phyloP scores from a whole-genome alignment of 2,888 invertebrate genomes.

The Phortica magna region DNA sequence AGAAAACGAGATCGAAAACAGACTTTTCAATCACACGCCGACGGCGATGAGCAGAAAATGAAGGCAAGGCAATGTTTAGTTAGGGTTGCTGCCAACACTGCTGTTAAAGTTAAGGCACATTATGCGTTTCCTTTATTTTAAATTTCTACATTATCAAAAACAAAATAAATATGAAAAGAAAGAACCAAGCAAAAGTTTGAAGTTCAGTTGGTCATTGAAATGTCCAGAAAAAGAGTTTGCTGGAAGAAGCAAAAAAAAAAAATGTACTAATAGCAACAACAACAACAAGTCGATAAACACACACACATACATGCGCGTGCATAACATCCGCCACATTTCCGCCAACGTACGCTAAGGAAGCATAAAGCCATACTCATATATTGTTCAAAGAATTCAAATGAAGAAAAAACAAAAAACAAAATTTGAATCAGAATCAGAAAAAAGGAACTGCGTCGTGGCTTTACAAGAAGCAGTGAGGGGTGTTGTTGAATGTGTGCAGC shows the following conservation, averaged over 20 bases:
- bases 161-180: conserved; percentile 5
- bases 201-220: conserved; percentile 73
- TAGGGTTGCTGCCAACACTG: conserved; percentile 42
- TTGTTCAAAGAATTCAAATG: conserved; percentile 58
- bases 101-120: neutral
- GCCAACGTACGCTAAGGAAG: conserved; percentile 51
- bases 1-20: conserved; percentile 56
- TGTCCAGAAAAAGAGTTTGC: conserved; percentile 36
- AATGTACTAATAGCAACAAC: neutral
- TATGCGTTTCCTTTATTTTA: conserved; percentile 29
- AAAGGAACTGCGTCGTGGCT: neutral
- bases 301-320: neutral
- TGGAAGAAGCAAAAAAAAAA: conserved; percentile 12
- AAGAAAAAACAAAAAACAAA: conserved; percentile 8
- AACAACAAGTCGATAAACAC: neutral
- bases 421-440: neutral
- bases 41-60: conserved; percentile 4
- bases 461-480: conserved; percentile 13
- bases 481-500: conserved; percentile 23
- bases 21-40: conserved; percentile 33
- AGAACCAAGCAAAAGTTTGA: conserved; percentile 61
- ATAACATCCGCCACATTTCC: conserved; percentile 30
- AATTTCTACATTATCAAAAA: conserved; percentile 10
- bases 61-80: conserved; percentile 15
- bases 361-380: conserved; percentile 49